phyloP scores from a whole-genome alignment of 2,113 vertebrate species.

The Campylorhamphus procurvoides region DNA sequence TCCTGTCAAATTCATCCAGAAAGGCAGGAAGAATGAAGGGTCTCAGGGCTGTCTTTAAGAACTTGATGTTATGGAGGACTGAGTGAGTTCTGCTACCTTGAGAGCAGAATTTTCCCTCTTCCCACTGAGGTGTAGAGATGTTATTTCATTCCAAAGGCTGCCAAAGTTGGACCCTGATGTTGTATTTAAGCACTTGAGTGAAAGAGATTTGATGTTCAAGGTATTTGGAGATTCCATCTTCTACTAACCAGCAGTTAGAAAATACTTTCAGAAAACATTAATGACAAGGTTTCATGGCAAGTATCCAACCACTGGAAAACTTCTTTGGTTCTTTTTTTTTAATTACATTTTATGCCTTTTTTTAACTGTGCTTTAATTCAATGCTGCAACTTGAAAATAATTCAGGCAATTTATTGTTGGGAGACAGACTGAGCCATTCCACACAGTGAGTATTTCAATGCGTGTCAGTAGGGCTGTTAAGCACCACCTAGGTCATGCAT shows the following conservation, averaged over 20 bases:
- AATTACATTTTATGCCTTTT: not conserved
- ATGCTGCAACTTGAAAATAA: not conserved
- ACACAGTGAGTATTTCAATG: conserved; percentile 3
- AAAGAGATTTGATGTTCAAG: not conserved
- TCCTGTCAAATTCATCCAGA: not conserved
- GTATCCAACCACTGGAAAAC: not conserved
- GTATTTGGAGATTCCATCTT: not conserved
- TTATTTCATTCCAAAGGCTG: not conserved
- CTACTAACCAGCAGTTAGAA: not conserved
- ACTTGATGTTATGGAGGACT: not conserved
- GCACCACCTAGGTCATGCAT: not conserved
- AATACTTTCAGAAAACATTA: not conserved
- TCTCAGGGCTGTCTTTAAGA: not conserved
- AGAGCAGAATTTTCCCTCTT: not conserved
- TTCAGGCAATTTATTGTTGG: not conserved
- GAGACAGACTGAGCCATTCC: not conserved
- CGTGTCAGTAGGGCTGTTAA: conserved; percentile 19
- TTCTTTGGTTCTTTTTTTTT: not conserved
- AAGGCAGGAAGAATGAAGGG: not conserved
- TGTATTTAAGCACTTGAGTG: not conserved
- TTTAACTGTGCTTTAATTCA: not conserved
- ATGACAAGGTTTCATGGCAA: not conserved
- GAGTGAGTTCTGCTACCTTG: not conserved
- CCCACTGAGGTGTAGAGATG: not conserved
- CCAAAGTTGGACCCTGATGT: not conserved